Evolutionary conservation across 35 echinoderm and acorn worm genomes (phyloP).

Genomic region (Stichopus chloronotus): DNA sequence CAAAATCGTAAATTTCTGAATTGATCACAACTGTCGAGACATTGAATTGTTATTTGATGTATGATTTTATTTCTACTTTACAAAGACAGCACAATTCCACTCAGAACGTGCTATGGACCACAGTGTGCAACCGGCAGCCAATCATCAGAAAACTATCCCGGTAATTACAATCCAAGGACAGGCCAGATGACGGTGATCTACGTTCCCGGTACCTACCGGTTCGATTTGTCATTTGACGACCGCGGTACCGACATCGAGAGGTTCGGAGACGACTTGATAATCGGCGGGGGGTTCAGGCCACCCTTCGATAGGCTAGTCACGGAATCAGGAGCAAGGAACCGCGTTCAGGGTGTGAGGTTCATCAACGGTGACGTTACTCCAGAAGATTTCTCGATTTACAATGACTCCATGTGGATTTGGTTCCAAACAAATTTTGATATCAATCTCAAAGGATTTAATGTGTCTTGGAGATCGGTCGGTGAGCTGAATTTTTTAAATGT

Average conservation of each 20-base stretch:
- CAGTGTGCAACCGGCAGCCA: background rate
- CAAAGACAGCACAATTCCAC: background rate
- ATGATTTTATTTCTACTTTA: background rate
- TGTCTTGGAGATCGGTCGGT: constrained; percentile 14
- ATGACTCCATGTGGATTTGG: constrained; percentile 20
- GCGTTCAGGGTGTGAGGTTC: background rate
- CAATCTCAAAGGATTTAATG: background rate
- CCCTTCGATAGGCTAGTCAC: background rate
- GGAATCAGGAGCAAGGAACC: background rate
- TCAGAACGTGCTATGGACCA: constrained; percentile 21
- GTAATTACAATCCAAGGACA: background rate
- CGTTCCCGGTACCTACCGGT: constrained; percentile 4
- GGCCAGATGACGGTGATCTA: background rate
- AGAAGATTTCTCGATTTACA: constrained; percentile 1
- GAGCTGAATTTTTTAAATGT: background rate
- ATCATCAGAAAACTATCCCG: background rate
- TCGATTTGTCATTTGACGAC: constrained; percentile 30
- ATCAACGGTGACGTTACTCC: background rate
- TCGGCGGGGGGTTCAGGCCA: background rate
- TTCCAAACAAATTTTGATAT: background rate
- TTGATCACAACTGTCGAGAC: background rate
- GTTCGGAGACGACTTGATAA: constrained; percentile 6
- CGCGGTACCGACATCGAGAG: background rate
- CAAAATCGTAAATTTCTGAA: background rate
- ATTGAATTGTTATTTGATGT: background rate